Evolutionary conservation across 2,797 vertebrate species (phyloP), one percentile per base, ranked within the genome.

Genomic region (Lepidocolaptes lacrymiger): DNA sequence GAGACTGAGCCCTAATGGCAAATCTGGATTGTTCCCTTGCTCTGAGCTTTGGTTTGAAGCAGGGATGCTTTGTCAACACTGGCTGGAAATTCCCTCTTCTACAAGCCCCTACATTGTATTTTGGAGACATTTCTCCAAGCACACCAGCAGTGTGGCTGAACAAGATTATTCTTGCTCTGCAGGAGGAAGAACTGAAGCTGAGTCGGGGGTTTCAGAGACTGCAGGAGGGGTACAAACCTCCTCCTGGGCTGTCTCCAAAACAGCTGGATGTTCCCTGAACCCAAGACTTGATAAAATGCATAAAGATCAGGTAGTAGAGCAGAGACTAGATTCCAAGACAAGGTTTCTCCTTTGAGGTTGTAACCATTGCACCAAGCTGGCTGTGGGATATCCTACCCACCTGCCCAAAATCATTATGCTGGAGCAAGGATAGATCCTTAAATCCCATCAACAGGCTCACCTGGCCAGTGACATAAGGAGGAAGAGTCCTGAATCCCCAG

Each of bases 121-220:
- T 58, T 79, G 37, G 68, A 79, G 75, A 30, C 1, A 0, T 58
- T 81, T 88, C 76, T 64, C 46, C 14, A 30, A 62, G 56, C 7
- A 44, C 71, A 9, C 28, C 2, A 1, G 14, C 23, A 58, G 7
- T 1, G 1, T 8, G n/a, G 14, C 36, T 63, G 28, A 51, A 34
- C 26, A 14, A 51, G 63, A 22, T 21, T 9, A n/a, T 48, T 79
- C 27, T 49, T 76, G 15, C 27, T 56, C 22, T 41, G 7, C 72
- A 58, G 7, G 5, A 6, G 9, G 17, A 5, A 74, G 41, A 71
- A 7, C 11, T 9, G 41, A 64, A 37, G 87, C 19, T 12, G 36
- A 27, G 4, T 0, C 14, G 5, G 5, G 5, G 5, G 2, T 61
- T 34, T 67, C 37, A 12, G 48, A 28, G 48, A 20, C 17, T 22